phyloP scores from a whole-genome alignment of 64 coral and sea anemone genomes.

The Hydrozoanthus tunicans region DNA sequence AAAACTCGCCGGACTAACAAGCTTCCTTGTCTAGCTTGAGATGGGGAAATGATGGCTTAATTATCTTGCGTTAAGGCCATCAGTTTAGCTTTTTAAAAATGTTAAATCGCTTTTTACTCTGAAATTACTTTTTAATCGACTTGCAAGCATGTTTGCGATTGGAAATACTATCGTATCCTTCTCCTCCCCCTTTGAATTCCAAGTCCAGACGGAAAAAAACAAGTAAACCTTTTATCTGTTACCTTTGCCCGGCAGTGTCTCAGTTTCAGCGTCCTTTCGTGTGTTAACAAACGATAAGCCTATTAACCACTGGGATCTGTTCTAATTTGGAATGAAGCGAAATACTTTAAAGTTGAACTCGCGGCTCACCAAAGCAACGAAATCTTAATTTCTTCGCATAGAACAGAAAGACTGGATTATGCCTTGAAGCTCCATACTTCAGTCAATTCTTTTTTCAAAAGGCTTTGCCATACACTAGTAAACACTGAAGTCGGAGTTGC shows the following conservation, averaged over 20 bases:
- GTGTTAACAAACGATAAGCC: background rate
- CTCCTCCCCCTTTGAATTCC: background rate
- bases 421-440: no score
- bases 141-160: no score
- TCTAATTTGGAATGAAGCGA: background rate
- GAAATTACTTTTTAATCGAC: no score
- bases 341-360: background rate
- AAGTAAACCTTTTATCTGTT: background rate
- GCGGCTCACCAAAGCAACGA: background rate
- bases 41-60: background rate
- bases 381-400: background rate
- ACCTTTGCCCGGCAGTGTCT: background rate
- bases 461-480: background rate
- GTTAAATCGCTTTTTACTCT: no score
- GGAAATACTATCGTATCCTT: no score
- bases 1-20: background rate
- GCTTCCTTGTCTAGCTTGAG: background rate
- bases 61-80: no score
- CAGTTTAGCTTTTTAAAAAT: no score
- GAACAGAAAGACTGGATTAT: no score
- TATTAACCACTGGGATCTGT: background rate
- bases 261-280: background rate
- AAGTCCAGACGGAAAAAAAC: background rate
- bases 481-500: background rate
- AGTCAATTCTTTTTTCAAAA: background rate